Conservation (phyloP, 2,113 vertebrate genomes). For the Pedionomus torquatus region DNA sequence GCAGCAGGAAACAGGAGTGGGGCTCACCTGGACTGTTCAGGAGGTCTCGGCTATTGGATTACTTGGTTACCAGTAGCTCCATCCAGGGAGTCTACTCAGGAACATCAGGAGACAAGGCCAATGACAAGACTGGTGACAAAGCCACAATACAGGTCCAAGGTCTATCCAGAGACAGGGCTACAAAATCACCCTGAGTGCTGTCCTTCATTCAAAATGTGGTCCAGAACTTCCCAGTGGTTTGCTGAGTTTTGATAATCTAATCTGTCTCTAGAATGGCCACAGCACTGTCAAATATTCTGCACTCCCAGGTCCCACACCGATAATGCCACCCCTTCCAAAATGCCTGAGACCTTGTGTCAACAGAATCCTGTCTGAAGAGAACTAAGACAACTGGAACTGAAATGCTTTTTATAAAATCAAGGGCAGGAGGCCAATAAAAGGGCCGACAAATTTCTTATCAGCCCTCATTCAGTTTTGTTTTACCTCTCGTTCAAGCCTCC, state of each 20-base stretch:
- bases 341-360: not conserved
- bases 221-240: not conserved
- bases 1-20: not conserved
- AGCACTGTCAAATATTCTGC: not conserved
- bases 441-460: rapidly evolving
- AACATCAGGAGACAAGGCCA: not conserved
- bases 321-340: not conserved
- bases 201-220: not conserved
- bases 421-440: not conserved
- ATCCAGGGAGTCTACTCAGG: not conserved
- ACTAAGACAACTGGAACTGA: not conserved
- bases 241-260: not conserved
- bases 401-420: not conserved
- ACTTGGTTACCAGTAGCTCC: not conserved
- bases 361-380: not conserved
- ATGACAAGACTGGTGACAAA: not conserved
- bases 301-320: not conserved
- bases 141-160: not conserved
- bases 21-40: not conserved
- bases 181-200: not conserved
- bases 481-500: not conserved
- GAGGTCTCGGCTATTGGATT: not conserved
- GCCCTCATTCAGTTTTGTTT: not conserved
- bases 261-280: not conserved
- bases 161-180: not conserved